Evolutionary conservation across 2,888 invertebrate species (phyloP).

Genomic region (Rhamphomyia laevipes): DNA sequence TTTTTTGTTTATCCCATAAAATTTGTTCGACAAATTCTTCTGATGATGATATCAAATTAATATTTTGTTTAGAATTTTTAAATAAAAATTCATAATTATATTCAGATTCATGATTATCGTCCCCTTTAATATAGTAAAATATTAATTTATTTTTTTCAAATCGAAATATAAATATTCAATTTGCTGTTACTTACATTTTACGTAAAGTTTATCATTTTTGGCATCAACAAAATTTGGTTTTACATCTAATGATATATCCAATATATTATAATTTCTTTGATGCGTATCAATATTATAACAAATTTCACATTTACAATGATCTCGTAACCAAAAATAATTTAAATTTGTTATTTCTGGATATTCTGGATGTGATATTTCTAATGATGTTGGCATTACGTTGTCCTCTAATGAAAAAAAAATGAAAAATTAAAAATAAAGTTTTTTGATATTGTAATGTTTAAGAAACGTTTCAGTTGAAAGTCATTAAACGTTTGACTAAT

Average conservation of each 20-base stretch:
- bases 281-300: slow-evolving; percentile 49
- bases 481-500: too few relatives aligned
- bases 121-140: slow-evolving; percentile 38
- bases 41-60: slow-evolving; percentile 14
- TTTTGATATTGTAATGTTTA: too few relatives aligned
- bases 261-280: slow-evolving; percentile 47
- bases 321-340: slow-evolving; percentile 32
- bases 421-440: too few relatives aligned
- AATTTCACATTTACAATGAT: slow-evolving; percentile 41
- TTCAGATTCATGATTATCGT: slow-evolving; percentile 44
- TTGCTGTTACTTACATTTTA: slow-evolving; percentile 43
- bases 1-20: slow-evolving; percentile 40
- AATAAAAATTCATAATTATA: slow-evolving; percentile 41
- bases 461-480: too few relatives aligned
- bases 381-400: too few relatives aligned
- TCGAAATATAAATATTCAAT: background rate
- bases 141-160: background rate
- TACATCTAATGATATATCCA: slow-evolving; percentile 42
- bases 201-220: slow-evolving; percentile 29
- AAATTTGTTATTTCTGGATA: slow-evolving; percentile 18
- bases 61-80: slow-evolving; percentile 24
- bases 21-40: slow-evolving; percentile 26
- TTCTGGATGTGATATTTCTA: slow-evolving; percentile 5
- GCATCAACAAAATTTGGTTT: slow-evolving; percentile 29
- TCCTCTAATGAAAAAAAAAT: too few relatives aligned